Evolutionary conservation across 2,797 vertebrate genomes (phyloP).

Genomic region (Furcifer pardalis): DNA sequence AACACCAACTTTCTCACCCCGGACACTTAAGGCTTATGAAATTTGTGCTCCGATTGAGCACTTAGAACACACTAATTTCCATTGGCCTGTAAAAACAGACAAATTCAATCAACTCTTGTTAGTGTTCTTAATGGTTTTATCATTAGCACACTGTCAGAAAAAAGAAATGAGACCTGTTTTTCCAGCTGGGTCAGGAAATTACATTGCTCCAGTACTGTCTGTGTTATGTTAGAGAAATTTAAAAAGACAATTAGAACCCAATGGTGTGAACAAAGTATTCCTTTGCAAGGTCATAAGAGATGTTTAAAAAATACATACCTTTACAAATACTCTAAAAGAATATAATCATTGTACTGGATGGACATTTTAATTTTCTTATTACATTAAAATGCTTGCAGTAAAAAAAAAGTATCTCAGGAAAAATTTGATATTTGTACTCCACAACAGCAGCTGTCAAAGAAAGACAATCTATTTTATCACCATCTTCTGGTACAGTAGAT

Average conservation of each 20-base stretch:
- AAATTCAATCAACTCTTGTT: neutral
- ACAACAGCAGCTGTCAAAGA: conserved; percentile 6
- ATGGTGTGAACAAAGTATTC: neutral
- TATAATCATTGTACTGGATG: neutral
- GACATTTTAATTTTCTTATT: conserved; percentile 8
- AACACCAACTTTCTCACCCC: neutral
- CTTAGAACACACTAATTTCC: neutral
- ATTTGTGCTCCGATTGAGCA: neutral
- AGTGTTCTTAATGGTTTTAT: neutral
- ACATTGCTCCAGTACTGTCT: neutral
- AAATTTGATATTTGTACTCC: neutral
- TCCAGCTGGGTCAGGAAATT: neutral
- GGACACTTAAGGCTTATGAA: neutral
- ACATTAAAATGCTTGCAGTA: conserved; percentile 11
- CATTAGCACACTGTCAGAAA: neutral
- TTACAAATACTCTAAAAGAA: neutral
- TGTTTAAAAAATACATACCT: neutral
- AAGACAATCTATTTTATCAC: conserved; percentile 6
- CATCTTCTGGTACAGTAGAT: neutral
- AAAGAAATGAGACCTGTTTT: neutral
- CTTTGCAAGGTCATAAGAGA: neutral
- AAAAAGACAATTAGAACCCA: neutral
- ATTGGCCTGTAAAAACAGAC: neutral
- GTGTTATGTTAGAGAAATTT: neutral
- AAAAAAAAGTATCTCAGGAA: conserved; percentile 1